Evolutionary conservation across 2,888 invertebrate species (phyloP).

Genomic region (Trissoscelio sp.): DNA sequence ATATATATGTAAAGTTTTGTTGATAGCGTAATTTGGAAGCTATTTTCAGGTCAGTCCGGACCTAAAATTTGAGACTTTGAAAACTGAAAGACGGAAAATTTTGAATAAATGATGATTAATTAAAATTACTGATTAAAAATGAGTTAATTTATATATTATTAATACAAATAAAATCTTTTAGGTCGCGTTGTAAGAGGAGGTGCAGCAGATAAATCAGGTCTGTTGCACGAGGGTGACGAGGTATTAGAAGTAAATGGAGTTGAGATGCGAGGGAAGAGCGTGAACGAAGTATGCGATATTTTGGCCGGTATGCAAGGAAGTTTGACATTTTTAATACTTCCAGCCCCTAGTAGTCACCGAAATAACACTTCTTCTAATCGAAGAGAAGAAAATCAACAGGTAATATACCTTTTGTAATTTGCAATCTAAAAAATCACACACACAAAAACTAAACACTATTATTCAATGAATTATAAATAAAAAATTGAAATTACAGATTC

Average conservation of each 20-base stretch:
- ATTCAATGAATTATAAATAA: too few species aligned
- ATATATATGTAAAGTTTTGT: too few species aligned
- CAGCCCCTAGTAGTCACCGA: constrained; percentile 85
- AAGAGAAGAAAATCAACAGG: constrained; percentile 80
- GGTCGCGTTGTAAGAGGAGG: constrained; percentile 97
- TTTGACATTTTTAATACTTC: constrained; percentile 94
- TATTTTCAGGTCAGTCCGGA: too few species aligned
- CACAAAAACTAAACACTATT: too few species aligned
- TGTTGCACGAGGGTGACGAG: constrained; percentile 98
- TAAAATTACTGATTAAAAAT: too few species aligned
- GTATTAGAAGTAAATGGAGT: constrained; percentile 98
- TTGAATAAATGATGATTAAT: too few species aligned
- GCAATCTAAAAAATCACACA: too few species aligned
- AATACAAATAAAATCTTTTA: constrained; percentile 58
- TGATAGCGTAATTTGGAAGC: too few species aligned
- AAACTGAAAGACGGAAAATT: too few species aligned
- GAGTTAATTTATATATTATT: too few species aligned
- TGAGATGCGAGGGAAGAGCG: constrained; percentile 97
- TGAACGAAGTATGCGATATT: constrained; percentile 98
- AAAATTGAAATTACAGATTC: constrained; percentile 52
- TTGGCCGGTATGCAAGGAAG: constrained; percentile 97
- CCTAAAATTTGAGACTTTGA: too few species aligned
- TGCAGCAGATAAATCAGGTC: constrained; percentile 97
- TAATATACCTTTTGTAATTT: constrained; percentile 67
- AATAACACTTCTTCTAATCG: constrained; percentile 76